Percentiles rank a stretch among this genome's conserved stretches.
Conservation (phyloP, 1,140 invertebrate genomes). For the Euura saliciscinereae region DNA sequence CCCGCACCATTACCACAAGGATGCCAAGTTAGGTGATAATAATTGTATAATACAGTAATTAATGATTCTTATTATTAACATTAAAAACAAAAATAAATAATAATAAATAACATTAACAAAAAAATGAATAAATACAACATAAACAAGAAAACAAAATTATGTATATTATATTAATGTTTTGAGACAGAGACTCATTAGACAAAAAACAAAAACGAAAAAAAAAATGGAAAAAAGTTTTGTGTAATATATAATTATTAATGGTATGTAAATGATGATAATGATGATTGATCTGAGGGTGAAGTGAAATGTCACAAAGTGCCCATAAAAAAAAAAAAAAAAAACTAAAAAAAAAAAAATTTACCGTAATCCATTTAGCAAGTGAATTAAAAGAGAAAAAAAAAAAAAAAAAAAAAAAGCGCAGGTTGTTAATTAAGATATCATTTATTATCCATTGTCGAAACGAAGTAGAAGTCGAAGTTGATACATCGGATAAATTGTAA, state of each 20-base stretch:
- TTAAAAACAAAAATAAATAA: conserved; percentile 28
- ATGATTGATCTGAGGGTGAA: conserved; percentile 48
- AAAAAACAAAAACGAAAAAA: conserved; percentile 29
- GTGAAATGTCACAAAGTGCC: conserved; percentile 60
- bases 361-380: conserved; percentile 36
- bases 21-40: conserved; percentile 88
- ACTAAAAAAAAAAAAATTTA: conserved; percentile 24
- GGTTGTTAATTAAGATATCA: conserved; percentile 38
- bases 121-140: conserved; percentile 25
- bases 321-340: conserved; percentile 34
- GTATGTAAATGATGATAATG: conserved; percentile 46
- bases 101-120: conserved; percentile 31
- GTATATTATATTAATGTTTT: conserved; percentile 37
- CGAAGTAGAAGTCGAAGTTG: conserved; percentile 5
- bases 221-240: conserved; percentile 27
- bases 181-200: conserved; percentile 46
- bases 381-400: conserved; percentile 34
- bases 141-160: conserved; percentile 14
- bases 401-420: background rate
- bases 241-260: conserved; percentile 50
- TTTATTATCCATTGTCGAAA: conserved; percentile 37
- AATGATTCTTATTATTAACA: conserved; percentile 47
- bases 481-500: background rate
- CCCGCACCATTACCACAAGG: conserved; percentile 75
- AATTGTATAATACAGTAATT: conserved; percentile 59